Conservation (phyloP, 2,113 vertebrate genomes). For the Carettochelys insculpta region DNA sequence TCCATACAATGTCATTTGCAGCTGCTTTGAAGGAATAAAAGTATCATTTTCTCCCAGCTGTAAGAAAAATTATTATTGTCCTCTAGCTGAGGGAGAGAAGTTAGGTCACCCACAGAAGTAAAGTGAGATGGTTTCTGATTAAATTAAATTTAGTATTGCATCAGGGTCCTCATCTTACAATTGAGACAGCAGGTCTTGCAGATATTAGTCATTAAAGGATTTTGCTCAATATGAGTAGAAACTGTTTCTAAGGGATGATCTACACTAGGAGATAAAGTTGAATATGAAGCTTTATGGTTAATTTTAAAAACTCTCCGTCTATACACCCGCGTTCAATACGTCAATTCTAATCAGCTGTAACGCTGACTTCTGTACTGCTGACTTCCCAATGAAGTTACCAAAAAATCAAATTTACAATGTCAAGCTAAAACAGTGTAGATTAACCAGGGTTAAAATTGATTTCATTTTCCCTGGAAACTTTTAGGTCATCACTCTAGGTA, state of each 20-base stretch:
- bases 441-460: no score
- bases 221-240: background rate
- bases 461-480: no score
- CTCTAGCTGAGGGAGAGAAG: background rate
- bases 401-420: no score
- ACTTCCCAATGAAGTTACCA: no score
- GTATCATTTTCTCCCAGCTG: background rate
- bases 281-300: no score
- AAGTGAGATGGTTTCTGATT: background rate
- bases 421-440: no score
- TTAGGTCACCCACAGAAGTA: background rate
- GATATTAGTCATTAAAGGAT: background rate
- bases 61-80: background rate
- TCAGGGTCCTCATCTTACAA: background rate
- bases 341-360: no score
- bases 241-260: slow-evolving; percentile 11
- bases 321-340: no score
- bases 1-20: background rate
- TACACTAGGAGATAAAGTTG: no score
- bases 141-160: background rate
- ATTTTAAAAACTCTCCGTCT: no score
- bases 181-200: slow-evolving; percentile 10
- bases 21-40: background rate
- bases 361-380: no score
- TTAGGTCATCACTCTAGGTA: no score